phyloP scores from a whole-genome alignment of 2,888 invertebrate genomes.

The Aplocera efformata region DNA sequence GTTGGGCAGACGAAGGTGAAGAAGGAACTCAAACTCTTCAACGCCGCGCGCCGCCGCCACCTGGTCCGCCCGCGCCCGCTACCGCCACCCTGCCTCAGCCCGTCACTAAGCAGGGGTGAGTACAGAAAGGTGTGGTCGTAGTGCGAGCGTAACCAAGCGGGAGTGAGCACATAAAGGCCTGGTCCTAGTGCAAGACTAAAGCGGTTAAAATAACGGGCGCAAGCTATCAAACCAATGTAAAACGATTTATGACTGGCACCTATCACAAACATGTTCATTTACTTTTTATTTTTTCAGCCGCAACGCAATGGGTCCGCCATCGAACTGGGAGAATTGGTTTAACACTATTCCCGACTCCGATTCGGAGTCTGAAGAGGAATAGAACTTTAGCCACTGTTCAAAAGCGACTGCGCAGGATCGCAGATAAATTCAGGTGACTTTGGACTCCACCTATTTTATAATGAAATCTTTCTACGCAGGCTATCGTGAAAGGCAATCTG shows the following conservation, averaged over 20 bases:
- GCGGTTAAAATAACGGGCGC: too few species aligned
- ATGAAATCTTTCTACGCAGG: too few species aligned
- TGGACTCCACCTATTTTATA: too few species aligned
- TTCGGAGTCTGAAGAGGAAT: conserved; percentile 70
- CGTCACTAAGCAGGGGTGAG: conserved; percentile 52
- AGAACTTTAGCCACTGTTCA: conserved; percentile 4
- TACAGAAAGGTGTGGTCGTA: neutral
- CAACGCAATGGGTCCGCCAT: conserved; percentile 68
- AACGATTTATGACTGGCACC: too few species aligned
- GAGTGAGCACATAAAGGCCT: too few species aligned
- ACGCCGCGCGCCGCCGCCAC: conserved; percentile 57
- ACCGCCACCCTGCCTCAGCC: conserved; percentile 67
- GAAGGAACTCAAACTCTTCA: conserved; percentile 69
- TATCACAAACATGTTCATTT: neutral
- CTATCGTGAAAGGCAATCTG: too few species aligned
- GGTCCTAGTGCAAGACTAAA: too few species aligned
- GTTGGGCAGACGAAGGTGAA: conserved; percentile 39
- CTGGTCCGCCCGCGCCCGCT: conserved; percentile 53
- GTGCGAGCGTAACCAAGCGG: too few species aligned
- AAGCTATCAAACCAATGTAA: too few species aligned
- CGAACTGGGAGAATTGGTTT: conserved; percentile 81
- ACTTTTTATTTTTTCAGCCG: conserved; percentile 49
- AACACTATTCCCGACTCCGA: conserved; percentile 82
- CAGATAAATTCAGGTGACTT: neutral
- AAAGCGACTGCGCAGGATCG: neutral